A percentile compares a stretch with the other conserved stretches of the same genome.
phyloP scores from a whole-genome alignment of 1,140 invertebrate species.

The Vollenhovia emeryi region DNA sequence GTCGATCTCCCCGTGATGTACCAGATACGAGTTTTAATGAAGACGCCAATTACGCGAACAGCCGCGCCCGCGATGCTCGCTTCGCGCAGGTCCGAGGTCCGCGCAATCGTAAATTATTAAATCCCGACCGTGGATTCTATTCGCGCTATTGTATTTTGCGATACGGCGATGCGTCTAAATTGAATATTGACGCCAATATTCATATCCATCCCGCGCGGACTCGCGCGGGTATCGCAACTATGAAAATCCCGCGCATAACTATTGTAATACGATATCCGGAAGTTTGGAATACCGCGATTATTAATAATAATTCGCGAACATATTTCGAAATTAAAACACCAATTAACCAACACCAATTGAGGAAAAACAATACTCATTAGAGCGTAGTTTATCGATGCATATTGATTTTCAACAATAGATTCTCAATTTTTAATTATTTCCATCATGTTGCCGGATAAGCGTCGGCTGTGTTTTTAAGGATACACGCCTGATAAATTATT shows the following conservation, averaged over 20 bases:
- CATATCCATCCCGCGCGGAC: not conserved
- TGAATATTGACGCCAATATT: constrained; percentile 46
- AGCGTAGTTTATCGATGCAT: not conserved
- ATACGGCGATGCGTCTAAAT: not conserved
- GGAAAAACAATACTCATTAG: constrained; percentile 11
- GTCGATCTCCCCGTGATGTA: not conserved
- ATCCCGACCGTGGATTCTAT: not conserved
- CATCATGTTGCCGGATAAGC: not conserved
- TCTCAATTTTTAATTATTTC: constrained; percentile 19
- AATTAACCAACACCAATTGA: constrained; percentile 10
- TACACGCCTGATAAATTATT: not conserved
- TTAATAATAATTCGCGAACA: constrained; percentile 38
- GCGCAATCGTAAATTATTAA: constrained; percentile 42
- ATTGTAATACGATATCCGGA: constrained; percentile 28
- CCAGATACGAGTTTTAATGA: constrained; percentile 5
- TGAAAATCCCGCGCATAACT: constrained; percentile 15
- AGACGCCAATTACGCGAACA: not conserved
- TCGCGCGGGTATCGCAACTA: constrained; percentile 9
- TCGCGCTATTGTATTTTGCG: not conserved
- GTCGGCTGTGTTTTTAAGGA: not conserved
- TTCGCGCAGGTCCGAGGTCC: not conserved
- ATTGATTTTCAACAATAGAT: constrained; percentile 11
- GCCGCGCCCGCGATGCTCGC: not conserved
- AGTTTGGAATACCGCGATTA: constrained; percentile 31
- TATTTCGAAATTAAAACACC: not conserved